Conservation (phyloP, 2,888 invertebrate species). For the Aleiodes alternator region DNA sequence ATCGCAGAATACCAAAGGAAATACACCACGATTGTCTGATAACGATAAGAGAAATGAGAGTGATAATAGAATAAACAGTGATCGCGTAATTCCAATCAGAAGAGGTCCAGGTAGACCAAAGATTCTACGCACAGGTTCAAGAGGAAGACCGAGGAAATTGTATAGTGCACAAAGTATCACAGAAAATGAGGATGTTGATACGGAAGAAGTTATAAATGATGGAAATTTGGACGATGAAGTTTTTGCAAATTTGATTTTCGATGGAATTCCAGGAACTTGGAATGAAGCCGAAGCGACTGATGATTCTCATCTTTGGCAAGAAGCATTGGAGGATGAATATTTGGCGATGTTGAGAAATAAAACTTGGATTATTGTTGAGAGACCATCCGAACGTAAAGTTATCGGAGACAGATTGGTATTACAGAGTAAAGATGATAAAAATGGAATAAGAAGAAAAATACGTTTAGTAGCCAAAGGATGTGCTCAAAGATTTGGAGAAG, state of each 20-base stretch:
- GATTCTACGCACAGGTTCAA: background rate
- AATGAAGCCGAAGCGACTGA: background rate
- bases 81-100: background rate
- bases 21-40: background rate
- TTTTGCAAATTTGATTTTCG: background rate
- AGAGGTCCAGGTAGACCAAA: conserved; percentile 2
- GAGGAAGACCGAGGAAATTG: conserved; percentile 11
- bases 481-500: conserved; percentile 31
- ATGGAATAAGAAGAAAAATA: conserved; percentile 29
- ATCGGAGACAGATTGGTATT: conserved; percentile 49
- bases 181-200: conserved; percentile 28
- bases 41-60: background rate
- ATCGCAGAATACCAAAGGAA: background rate
- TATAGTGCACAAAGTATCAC: background rate
- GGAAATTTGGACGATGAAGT: conserved; percentile 20
- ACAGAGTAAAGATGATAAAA: conserved; percentile 33
- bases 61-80: background rate
- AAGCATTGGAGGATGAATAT: conserved; percentile 45
- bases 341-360: conserved; percentile 43
- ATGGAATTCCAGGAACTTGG: conserved; percentile 3
- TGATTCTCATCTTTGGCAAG: conserved; percentile 40
- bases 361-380: conserved; percentile 46
- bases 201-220: background rate
- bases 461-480: conserved; percentile 51
- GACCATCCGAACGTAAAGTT: conserved; percentile 42